Conservation (phyloP, 2,113 vertebrate species). For the Gnathochromis pfefferi region DNA sequence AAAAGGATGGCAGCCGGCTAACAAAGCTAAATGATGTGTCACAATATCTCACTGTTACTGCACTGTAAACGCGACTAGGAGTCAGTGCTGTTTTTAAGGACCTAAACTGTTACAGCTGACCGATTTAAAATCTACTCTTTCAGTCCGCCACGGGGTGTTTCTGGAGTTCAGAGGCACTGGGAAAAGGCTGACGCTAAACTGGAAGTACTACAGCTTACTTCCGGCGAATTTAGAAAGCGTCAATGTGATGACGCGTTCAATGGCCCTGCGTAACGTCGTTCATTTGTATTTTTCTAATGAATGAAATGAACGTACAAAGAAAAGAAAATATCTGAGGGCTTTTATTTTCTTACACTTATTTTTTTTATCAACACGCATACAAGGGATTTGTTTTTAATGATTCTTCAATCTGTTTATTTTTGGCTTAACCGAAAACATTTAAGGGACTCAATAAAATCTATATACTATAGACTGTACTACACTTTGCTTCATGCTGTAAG, state of each 20-base stretch:
- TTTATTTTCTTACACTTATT: background rate
- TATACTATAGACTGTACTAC: background rate
- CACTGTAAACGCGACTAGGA: rapidly evolving
- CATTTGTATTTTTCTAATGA: background rate
- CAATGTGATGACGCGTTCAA: background rate
- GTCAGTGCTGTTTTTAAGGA: rapidly evolving
- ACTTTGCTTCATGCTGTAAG: background rate
- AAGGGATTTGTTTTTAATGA: background rate
- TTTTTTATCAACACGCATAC: background rate
- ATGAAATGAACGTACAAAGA: background rate
- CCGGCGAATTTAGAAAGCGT: background rate
- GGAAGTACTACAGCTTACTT: background rate
- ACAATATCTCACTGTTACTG: background rate
- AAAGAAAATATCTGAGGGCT: background rate
- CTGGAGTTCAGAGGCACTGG: rapidly evolving
- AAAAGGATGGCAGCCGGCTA: background rate
- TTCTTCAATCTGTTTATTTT: background rate
- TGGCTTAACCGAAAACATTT: background rate
- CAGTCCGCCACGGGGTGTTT: background rate
- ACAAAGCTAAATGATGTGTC: background rate
- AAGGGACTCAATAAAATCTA: background rate
- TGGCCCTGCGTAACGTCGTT: background rate
- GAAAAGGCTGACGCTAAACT: background rate
- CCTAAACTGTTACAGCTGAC: rapidly evolving
- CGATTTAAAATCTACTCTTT: rapidly evolving